Conservation (phyloP, 2,113 vertebrate species). For the Poeciliopsis prolifica region DNA sequence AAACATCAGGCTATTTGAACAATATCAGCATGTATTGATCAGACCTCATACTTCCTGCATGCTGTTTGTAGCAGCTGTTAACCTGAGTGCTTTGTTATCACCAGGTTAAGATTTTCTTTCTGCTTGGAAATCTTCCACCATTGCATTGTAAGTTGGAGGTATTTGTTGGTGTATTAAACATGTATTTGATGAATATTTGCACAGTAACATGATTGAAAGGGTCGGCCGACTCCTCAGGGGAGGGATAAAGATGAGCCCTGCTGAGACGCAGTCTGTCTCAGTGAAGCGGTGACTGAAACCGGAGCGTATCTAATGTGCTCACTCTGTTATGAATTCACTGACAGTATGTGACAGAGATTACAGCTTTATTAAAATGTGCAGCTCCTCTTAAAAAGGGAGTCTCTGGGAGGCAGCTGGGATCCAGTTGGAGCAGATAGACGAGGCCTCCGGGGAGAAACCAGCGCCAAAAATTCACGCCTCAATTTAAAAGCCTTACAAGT, state of each 20-base stretch:
- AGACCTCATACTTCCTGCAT: neutral
- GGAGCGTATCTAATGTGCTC: constrained; percentile 52
- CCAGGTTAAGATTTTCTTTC: neutral
- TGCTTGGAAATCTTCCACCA: neutral
- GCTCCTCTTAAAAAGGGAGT: constrained; percentile 12
- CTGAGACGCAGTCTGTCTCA: constrained; percentile 43
- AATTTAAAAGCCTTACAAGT: constrained; percentile 13
- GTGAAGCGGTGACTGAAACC: constrained; percentile 17
- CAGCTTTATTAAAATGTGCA: constrained; percentile 40
- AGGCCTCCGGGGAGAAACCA: constrained; percentile 9
- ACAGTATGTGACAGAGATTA: constrained; percentile 50
- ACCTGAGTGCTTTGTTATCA: constrained; percentile 18
- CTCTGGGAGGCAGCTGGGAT: constrained; percentile 51
- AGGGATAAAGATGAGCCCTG: constrained; percentile 19
- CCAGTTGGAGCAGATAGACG: constrained; percentile 41
- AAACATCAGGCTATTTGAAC: neutral
- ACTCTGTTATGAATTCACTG: constrained; percentile 49
- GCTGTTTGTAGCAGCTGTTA: constrained; percentile 21
- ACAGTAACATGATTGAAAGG: neutral
- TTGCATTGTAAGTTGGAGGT: neutral
- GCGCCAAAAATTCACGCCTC: constrained; percentile 31
- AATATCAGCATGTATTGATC: constrained; percentile 8
- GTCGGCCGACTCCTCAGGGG: neutral
- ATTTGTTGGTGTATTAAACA: neutral
- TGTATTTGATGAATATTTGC: neutral